phyloP scores from a whole-genome alignment of 2,113 vertebrate species.

The Bettongia penicillata region DNA sequence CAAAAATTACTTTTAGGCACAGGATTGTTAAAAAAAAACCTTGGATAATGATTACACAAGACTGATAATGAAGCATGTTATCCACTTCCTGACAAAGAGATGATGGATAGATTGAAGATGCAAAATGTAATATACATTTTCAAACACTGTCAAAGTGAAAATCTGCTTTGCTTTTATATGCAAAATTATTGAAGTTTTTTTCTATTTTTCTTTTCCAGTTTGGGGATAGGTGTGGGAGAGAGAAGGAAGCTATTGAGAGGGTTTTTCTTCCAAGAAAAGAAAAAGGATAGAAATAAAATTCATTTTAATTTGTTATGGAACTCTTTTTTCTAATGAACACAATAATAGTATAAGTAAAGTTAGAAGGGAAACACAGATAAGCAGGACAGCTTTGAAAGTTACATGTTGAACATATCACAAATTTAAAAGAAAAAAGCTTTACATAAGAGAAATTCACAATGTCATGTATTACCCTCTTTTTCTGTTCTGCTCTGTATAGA shows the following conservation, averaged over 20 bases:
- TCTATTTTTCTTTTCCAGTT: neutral
- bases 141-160: neutral
- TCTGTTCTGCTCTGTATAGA: neutral
- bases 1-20: neutral
- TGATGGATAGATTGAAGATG: neutral
- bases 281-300: neutral
- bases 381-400: neutral
- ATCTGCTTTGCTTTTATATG: neutral
- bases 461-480: neutral
- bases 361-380: neutral
- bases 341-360: neutral
- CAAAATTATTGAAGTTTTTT: too few relatives aligned
- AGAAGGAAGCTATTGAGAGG: neutral
- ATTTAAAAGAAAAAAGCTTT: neutral
- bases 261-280: neutral
- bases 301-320: neutral
- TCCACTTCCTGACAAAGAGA: neutral
- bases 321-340: neutral
- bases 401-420: neutral
- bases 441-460: neutral
- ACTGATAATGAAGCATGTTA: neutral
- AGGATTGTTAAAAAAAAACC: neutral
- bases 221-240: neutral
- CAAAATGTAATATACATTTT: neutral
- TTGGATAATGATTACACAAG: neutral